phyloP scores from a whole-genome alignment of 2,888 invertebrate genomes.

The Labia minor region DNA sequence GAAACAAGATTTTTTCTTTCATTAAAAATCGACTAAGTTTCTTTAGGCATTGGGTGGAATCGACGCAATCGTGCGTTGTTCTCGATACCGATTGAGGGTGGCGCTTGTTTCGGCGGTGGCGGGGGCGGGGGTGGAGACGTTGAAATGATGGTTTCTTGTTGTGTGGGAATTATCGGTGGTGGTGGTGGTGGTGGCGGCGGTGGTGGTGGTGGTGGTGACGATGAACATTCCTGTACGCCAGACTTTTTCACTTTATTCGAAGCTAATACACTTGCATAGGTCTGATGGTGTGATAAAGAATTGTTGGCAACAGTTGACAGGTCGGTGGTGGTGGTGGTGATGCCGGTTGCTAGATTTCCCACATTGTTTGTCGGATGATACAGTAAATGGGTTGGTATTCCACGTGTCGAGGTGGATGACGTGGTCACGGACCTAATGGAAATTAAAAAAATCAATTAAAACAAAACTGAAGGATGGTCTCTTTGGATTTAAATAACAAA shows the following conservation, averaged over 20 bases:
- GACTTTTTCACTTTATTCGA: background rate
- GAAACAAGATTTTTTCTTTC: no score
- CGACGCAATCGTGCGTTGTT: slow-evolving; percentile 4
- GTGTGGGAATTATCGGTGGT: no score
- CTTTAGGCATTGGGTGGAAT: background rate
- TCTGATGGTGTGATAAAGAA: background rate
- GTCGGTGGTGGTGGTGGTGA: background rate
- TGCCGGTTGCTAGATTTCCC: background rate
- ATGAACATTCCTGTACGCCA: background rate
- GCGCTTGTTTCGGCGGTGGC: background rate
- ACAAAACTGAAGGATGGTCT: no score
- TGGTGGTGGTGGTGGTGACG: background rate
- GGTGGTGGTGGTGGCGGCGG: background rate
- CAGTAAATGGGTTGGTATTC: background rate
- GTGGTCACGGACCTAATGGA: background rate
- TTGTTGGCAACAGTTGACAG: background rate
- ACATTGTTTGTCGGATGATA: background rate
- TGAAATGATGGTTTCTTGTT: no score
- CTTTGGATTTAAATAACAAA: no score
- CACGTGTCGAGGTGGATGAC: background rate
- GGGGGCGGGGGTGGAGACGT: background rate
- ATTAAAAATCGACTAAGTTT: background rate
- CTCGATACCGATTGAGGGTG: background rate
- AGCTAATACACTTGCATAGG: background rate
- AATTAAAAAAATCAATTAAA: background rate